These are phyloP conservation scores for Hypomesus transpacificus DNA, from an alignment of 2,113 vertebrate species.

Conservation along the genomic window DNA sequence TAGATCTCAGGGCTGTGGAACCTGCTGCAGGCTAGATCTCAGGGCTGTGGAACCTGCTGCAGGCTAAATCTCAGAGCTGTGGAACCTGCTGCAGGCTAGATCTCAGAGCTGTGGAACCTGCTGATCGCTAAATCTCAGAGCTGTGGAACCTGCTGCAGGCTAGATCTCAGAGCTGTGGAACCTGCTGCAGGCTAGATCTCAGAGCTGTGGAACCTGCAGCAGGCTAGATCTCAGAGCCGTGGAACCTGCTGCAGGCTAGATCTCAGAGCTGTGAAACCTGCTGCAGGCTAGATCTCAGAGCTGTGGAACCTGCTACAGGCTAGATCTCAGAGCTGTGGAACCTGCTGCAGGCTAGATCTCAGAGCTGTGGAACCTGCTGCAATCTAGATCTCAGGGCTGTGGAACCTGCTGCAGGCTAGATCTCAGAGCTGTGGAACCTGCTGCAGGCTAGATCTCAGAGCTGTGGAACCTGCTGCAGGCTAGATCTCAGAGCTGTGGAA, in stretches of 20 bases:
- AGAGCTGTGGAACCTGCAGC: background rate
- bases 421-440: background rate
- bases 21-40: background rate
- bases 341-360: background rate
- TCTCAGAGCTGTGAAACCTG: background rate
- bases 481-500: background rate
- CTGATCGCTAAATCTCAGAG: background rate
- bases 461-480: background rate
- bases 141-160: background rate
- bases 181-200: background rate
- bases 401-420: background rate
- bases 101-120: background rate
- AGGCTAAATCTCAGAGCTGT: background rate
- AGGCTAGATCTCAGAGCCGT: background rate
- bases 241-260: background rate
- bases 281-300: background rate
- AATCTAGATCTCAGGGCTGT: background rate
- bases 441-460: background rate
- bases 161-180: background rate
- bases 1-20: background rate
- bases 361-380: slow-evolving; percentile 2
- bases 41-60: slow-evolving; percentile 1
- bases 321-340: background rate
- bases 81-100: background rate
- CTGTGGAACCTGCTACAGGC: background rate